A percentile compares a stretch with the other conserved stretches of the same genome.
These are phyloP conservation scores for Takifugu bimaculatus DNA, from an alignment of 2,113 vertebrate species.

Conservation along the genomic window DNA sequence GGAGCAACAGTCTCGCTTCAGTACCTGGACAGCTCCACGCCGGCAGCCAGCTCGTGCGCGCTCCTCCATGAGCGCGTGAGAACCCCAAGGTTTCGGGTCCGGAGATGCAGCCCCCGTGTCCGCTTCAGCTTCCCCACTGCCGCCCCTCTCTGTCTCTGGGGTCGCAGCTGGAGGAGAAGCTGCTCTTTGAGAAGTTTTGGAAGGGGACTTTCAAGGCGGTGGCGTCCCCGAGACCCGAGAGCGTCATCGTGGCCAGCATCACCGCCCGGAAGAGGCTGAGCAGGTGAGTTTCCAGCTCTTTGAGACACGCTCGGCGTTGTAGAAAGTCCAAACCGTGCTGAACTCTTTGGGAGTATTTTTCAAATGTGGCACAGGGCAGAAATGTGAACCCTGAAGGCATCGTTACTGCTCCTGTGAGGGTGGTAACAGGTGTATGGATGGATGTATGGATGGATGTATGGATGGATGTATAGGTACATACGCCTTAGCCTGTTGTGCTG, in stretches of 20 bases:
- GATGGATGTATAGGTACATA: too few species aligned
- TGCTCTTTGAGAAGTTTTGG: constrained; percentile 99
- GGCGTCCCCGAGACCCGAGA: constrained; percentile 90
- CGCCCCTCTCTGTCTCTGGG: constrained; percentile 37
- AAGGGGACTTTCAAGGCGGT: constrained; percentile 95
- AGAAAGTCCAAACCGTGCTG: background rate
- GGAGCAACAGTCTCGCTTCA: constrained; percentile 49
- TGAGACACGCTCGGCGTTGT: too few species aligned
- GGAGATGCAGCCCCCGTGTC: constrained; percentile 43
- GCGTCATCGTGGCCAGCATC: constrained; percentile 92
- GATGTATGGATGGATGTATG: too few species aligned
- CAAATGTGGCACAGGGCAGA: too few species aligned
- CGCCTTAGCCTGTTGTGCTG: too few species aligned
- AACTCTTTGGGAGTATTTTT: too few species aligned
- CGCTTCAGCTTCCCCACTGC: constrained; percentile 36
- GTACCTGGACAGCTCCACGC: constrained; percentile 78
- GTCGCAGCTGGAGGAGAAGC: constrained; percentile 83
- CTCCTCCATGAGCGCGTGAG: constrained; percentile 9
- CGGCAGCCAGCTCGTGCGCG: background rate
- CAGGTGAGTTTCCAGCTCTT: constrained; percentile 72
- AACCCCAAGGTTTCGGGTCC: constrained; percentile 1
- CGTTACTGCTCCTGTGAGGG: too few species aligned
- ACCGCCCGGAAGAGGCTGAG: constrained; percentile 80
- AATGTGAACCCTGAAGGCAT: too few species aligned
- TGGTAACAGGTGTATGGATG: too few species aligned